A percentile compares a stretch with the other conserved stretches of the same genome.
phyloP scores from a whole-genome alignment of 2,797 vertebrate genomes.

The Picus viridis region DNA sequence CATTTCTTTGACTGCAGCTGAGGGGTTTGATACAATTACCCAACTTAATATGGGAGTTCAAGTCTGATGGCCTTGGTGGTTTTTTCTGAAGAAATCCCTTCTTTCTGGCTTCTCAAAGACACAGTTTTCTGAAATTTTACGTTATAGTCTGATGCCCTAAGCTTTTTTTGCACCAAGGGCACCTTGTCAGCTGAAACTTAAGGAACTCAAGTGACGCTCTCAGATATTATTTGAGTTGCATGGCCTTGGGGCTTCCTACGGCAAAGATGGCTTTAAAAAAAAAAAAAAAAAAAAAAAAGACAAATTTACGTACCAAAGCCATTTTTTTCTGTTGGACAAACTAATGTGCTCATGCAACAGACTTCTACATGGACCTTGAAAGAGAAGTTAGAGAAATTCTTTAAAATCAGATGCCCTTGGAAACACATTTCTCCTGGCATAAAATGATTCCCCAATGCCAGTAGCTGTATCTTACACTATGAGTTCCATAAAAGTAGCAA shows the following conservation, averaged over 20 bases:
- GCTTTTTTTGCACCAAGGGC: slow-evolving; percentile 69
- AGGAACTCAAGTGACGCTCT: slow-evolving; percentile 47
- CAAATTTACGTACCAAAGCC: slow-evolving; percentile 69
- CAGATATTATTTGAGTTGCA: slow-evolving; percentile 60
- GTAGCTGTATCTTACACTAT: background rate
- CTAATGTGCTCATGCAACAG: slow-evolving; percentile 37
- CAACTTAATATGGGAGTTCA: background rate
- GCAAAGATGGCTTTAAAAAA: slow-evolving; percentile 56
- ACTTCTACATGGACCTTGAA: slow-evolving; percentile 57
- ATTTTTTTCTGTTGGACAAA: slow-evolving; percentile 65
- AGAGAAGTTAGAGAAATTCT: slow-evolving; percentile 40
- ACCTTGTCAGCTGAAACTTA: slow-evolving; percentile 68
- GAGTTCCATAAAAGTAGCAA: background rate
- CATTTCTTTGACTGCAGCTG: background rate
- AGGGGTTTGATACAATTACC: background rate
- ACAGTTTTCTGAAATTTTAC: slow-evolving; percentile 22
- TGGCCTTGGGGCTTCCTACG: slow-evolving; percentile 71
- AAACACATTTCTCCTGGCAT: slow-evolving; percentile 29
- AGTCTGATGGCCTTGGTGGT: background rate
- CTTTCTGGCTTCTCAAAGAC: slow-evolving; percentile 28
- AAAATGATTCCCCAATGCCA: slow-evolving; percentile 51
- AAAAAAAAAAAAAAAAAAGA: background rate
- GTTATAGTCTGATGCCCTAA: slow-evolving; percentile 32
- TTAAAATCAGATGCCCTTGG: slow-evolving; percentile 55
- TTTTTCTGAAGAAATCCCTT: slow-evolving; percentile 22